phyloP scores from a whole-genome alignment of 2,113 vertebrate species.

The Holacanthus passer region DNA sequence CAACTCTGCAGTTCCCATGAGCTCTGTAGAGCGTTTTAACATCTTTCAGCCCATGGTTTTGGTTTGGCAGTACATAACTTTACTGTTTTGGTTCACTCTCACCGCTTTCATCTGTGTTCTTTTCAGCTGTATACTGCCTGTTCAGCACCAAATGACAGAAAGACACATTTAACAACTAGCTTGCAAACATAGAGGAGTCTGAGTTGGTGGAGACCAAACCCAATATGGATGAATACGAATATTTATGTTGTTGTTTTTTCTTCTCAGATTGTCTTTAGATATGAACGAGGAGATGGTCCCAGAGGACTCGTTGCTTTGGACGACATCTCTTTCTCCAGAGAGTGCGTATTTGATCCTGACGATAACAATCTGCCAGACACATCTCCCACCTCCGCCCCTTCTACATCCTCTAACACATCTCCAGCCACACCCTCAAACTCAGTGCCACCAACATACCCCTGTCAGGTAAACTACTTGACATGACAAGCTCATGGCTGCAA shows the following conservation, averaged over 20 bases:
- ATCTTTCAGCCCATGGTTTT: background rate
- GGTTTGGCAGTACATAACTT: too few relatives aligned
- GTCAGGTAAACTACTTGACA: constrained; percentile 64
- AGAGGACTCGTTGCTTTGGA: constrained; percentile 77
- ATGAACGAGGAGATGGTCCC: constrained; percentile 36
- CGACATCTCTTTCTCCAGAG: constrained; percentile 81
- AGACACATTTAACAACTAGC: too few relatives aligned
- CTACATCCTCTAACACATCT: constrained; percentile 32
- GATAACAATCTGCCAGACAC: constrained; percentile 75
- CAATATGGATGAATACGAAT: too few relatives aligned
- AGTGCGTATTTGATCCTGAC: constrained; percentile 77
- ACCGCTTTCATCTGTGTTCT: too few relatives aligned
- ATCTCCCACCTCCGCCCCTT: constrained; percentile 53
- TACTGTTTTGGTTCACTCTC: too few relatives aligned
- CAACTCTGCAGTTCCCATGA: background rate
- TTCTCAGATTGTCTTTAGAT: constrained; percentile 77
- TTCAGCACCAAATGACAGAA: too few relatives aligned
- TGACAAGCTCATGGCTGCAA: background rate
- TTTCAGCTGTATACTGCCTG: too few relatives aligned
- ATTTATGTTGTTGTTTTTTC: background rate
- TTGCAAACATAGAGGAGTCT: too few relatives aligned
- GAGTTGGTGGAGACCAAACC: too few relatives aligned
- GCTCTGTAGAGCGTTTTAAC: background rate
- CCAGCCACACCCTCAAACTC: constrained; percentile 23
- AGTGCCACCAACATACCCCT: constrained; percentile 53